These are phyloP conservation scores for Chrysomallon squamiferum DNA, from an alignment of 1,140 invertebrate genomes.

Conservation along the genomic window DNA sequence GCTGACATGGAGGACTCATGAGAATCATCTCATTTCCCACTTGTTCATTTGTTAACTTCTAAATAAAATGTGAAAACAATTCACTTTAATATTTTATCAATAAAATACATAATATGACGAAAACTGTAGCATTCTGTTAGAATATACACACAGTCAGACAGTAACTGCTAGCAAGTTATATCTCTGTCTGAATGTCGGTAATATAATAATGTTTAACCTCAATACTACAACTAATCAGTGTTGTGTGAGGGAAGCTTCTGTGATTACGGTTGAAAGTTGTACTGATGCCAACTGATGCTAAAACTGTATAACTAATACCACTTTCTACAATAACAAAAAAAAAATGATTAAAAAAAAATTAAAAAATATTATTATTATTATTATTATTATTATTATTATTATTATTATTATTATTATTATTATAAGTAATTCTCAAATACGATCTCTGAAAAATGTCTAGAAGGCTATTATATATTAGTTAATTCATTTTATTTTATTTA, in stretches of 20 bases:
- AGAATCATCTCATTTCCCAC: constrained; percentile 73
- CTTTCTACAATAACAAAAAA: constrained; percentile 74
- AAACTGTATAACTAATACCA: constrained; percentile 71
- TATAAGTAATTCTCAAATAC: no score
- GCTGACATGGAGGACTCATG: constrained; percentile 97
- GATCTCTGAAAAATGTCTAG: neutral
- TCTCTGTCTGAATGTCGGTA: no score
- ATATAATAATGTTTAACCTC: constrained; percentile 63
- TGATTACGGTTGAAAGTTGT: constrained; percentile 87
- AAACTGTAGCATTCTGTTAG: no score
- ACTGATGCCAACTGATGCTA: constrained; percentile 88
- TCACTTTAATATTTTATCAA: no score
- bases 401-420: neutral
- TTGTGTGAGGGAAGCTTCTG: constrained; percentile 79
- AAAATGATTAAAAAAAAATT: no score
- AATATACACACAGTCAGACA: no score
- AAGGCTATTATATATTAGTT: no score
- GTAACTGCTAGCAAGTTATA: no score
- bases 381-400: no score
- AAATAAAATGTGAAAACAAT: constrained; percentile 4
- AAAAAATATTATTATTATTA: no score
- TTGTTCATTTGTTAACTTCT: constrained; percentile 41
- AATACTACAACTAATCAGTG: constrained; percentile 78
- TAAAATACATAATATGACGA: no score
- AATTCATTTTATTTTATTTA: no score